A percentile compares a stretch with the other conserved stretches of the same genome.
These are phyloP conservation scores for Plotosus lineatus DNA, from an alignment of 2,113 vertebrate genomes.

Conservation along the genomic window DNA sequence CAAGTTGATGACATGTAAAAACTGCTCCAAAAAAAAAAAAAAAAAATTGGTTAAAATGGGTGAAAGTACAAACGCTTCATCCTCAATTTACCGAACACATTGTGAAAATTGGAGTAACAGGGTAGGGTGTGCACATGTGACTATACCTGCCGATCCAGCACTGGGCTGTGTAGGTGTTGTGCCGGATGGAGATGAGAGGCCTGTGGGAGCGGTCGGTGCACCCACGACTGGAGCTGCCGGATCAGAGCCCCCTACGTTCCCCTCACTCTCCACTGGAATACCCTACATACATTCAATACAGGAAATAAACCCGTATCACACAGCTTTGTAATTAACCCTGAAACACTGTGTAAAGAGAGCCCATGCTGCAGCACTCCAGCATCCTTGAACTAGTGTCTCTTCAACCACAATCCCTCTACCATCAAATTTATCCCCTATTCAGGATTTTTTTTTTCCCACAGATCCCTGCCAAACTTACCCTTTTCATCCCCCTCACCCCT, in stretches of 20 bases:
- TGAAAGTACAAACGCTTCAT: no score
- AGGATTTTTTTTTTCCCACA: no score
- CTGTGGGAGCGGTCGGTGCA: constrained; percentile 48
- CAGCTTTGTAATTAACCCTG: neutral
- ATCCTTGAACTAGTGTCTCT: neutral
- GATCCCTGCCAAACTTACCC: neutral
- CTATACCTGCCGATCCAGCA: constrained; percentile 62
- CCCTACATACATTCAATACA: constrained; percentile 70
- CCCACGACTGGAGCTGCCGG: constrained; percentile 63
- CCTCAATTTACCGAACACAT: no score
- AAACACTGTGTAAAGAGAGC: neutral
- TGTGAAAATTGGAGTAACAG: neutral
- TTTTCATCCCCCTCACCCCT: neutral
- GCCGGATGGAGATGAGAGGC: constrained; percentile 56
- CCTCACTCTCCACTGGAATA: constrained; percentile 82
- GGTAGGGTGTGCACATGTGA: neutral
- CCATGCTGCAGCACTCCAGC: neutral
- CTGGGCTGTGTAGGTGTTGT: constrained; percentile 74
- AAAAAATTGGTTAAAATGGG: no score
- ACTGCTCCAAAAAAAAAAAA: no score
- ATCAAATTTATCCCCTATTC: neutral
- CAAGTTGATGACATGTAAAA: neutral
- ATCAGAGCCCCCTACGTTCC: constrained; percentile 71
- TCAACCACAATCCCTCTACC: neutral
- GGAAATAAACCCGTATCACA: constrained; percentile 18